These are phyloP conservation scores for Squalus acanthias DNA, from an alignment of 2,797 vertebrate species.

Conservation along the genomic window DNA sequence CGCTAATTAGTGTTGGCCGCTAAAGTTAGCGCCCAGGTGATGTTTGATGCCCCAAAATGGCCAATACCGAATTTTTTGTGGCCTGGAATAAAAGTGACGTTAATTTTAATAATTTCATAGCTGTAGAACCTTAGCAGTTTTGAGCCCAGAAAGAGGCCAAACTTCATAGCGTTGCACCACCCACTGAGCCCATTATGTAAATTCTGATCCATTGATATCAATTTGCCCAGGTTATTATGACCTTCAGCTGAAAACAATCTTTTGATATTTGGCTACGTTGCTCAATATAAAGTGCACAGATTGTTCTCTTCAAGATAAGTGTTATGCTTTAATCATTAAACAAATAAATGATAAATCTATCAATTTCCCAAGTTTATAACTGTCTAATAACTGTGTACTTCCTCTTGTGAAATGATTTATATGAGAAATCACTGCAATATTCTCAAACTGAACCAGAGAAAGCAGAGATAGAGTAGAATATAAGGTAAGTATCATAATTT, in stretches of 20 bases:
- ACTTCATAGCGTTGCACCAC: background rate
- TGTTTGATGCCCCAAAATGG: no score
- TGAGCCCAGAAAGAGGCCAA: background rate
- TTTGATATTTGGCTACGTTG: background rate
- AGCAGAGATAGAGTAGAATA: background rate
- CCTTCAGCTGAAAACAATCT: background rate
- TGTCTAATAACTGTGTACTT: background rate
- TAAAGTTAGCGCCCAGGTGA: background rate
- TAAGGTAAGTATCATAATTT: background rate
- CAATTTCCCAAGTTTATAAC: background rate
- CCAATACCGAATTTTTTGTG: background rate
- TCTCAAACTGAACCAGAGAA: background rate
- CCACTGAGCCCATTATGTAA: background rate
- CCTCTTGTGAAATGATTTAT: background rate
- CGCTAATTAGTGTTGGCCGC: no score
- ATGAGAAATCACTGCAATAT: background rate
- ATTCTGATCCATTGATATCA: background rate
- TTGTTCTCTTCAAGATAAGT: background rate
- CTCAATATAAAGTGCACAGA: background rate
- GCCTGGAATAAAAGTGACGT: background rate
- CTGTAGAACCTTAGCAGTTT: background rate
- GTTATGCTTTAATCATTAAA: background rate
- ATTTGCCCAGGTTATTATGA: background rate
- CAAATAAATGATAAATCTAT: background rate
- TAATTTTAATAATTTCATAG: background rate